Percentiles rank a stretch among this genome's conserved stretches.
Conservation (phyloP, 1,140 invertebrate species). For the Arion vulgaris region DNA sequence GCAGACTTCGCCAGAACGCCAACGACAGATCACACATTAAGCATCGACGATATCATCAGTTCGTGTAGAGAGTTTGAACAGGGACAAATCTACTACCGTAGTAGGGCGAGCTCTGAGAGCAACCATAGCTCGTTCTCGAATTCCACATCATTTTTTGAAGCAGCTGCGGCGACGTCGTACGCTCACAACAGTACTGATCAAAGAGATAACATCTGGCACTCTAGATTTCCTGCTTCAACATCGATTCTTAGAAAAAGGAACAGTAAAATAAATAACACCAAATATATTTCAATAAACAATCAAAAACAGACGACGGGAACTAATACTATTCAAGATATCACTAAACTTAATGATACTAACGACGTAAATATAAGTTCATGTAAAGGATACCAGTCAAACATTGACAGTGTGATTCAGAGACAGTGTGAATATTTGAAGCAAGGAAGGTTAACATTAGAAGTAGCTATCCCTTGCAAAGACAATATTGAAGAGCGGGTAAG, state of each 20-base stretch:
- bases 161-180: background rate
- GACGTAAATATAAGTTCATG: no score
- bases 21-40: background rate
- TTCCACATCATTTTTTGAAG: background rate
- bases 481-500: no score
- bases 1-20: background rate
- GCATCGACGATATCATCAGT: background rate
- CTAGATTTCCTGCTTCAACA: background rate
- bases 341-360: background rate
- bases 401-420: no score
- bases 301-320: background rate
- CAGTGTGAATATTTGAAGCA: no score
- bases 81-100: background rate
- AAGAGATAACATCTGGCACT: background rate
- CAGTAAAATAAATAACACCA: background rate
- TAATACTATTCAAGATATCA: background rate
- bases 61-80: slow-evolving; percentile 1
- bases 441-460: no score
- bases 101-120: background rate
- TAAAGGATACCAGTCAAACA: no score
- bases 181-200: background rate
- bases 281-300: background rate
- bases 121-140: background rate
- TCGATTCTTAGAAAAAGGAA: background rate
- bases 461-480: no score